Evolutionary conservation across 1,140 invertebrate genomes (phyloP), one percentile per base, ranked within the genome.

Genomic region (Uloborus diversus): DNA sequence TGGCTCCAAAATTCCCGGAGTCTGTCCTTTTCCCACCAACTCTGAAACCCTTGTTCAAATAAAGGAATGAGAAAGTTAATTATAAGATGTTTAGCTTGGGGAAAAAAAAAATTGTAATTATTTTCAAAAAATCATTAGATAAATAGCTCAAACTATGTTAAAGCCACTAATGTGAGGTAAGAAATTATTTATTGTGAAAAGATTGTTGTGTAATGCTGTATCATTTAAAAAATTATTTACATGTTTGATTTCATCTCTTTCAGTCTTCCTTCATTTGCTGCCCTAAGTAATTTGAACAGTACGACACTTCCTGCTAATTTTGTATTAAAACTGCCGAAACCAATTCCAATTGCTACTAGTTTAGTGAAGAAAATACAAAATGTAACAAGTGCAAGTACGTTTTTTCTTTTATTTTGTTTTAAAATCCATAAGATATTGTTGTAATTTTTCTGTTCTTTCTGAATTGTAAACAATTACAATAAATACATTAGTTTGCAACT

Each of bases 241-340:
- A 20, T 2, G 9, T 37, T 2, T 27, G 4, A 35, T 23, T 20
- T 61, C 23, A 47, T 17, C 27, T n/a, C 51, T 66, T 59, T 20
- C 20, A 91, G 90, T 81, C 82, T 90, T 49, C 95, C 96, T 2
- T 90, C 91, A 0, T 97, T 95, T 87, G 91, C 93, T 7, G 89
- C 90, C 14, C 87, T 97, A 30, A 94, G 90, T 53, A 90, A 91
- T 57, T 90, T 92, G 75, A 99, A 98, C 88, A 96, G 94, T 82
- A 92, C 92, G 42, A 91, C 93, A 84, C 87, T 99, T 83, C 95
- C 96, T 1, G 96, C 96, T 0, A 94, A 92, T 85, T 98, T 97
- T 88, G 93, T 95, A 1, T 88, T 99, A 23, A 93, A 93, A 81
- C 87, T 99, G 17, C 92, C 92, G 30, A 92, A 94, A 84, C 93